Conservation (phyloP, 2,113 vertebrate species). For the Amblyornis subalaris region DNA sequence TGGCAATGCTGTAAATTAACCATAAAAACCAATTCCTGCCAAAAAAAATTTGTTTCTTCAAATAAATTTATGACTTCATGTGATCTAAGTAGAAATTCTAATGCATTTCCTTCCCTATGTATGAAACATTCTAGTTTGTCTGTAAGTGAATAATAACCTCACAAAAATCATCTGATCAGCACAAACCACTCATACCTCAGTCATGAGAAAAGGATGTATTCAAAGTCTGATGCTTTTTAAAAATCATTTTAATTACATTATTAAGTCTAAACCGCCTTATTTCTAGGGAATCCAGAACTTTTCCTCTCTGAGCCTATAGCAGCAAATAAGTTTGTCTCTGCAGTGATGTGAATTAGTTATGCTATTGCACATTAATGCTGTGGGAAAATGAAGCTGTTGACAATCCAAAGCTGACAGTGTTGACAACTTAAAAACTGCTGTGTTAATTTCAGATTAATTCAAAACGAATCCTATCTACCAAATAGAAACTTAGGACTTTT, state of each 20-base stretch:
- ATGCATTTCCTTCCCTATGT: neutral
- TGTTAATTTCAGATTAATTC: neutral
- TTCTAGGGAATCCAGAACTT: neutral
- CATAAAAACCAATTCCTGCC: neutral
- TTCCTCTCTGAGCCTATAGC: neutral
- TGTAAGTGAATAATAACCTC: neutral
- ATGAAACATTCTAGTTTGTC: neutral
- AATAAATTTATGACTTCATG: neutral
- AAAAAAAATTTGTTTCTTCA: neutral
- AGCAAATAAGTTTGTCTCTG: neutral
- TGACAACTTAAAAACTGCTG: neutral
- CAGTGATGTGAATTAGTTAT: neutral
- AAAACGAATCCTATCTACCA: neutral
- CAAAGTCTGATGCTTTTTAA: neutral
- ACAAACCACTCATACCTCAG: neutral
- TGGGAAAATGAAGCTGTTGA: neutral
- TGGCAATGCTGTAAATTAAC: neutral
- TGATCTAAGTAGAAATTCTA: neutral
- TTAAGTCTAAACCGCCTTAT: neutral
- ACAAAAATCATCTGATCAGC: neutral
- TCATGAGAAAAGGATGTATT: neutral
- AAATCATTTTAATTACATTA: neutral
- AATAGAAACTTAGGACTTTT: neutral
- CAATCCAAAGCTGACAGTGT: neutral
- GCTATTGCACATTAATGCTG: neutral